phyloP scores from a whole-genome alignment of 1,140 invertebrate species.

The Brachionus manjavacas region DNA sequence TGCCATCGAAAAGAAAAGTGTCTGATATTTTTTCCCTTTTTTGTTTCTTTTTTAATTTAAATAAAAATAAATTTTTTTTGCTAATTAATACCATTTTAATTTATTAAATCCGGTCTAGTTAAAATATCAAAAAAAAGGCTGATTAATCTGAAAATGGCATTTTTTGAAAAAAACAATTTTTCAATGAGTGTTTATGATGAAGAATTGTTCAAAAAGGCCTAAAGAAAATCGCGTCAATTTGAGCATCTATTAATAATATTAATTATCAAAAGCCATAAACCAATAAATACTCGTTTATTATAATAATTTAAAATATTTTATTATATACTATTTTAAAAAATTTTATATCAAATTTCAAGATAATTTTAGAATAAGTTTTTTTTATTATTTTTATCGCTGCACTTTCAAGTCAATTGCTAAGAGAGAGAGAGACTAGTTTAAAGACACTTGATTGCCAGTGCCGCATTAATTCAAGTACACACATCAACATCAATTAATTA shows the following conservation, averaged over 20 bases:
- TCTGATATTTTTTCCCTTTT: background rate
- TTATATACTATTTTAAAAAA: background rate
- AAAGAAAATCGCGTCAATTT: background rate
- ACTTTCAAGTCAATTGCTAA: background rate
- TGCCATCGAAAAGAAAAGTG: conserved; percentile 32
- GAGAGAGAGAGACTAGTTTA: background rate
- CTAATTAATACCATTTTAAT: background rate
- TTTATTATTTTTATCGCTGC: background rate
- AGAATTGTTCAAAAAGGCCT: background rate
- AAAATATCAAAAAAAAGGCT: background rate
- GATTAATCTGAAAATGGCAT: background rate
- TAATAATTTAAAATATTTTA: background rate
- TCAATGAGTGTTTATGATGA: background rate
- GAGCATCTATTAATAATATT: background rate
- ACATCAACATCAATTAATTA: background rate
- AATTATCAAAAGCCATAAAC: conserved; percentile 4
- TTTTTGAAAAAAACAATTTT: background rate
- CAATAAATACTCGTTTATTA: background rate
- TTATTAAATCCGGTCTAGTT: background rate
- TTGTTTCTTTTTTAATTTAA: background rate
- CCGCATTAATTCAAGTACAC: background rate
- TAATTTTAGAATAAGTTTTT: background rate
- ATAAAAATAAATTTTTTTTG: background rate
- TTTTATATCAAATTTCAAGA: background rate
- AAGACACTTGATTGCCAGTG: background rate